These are phyloP conservation scores for Cotesia glomerata DNA, from an alignment of 1,140 invertebrate species.

Conservation along the genomic window DNA sequence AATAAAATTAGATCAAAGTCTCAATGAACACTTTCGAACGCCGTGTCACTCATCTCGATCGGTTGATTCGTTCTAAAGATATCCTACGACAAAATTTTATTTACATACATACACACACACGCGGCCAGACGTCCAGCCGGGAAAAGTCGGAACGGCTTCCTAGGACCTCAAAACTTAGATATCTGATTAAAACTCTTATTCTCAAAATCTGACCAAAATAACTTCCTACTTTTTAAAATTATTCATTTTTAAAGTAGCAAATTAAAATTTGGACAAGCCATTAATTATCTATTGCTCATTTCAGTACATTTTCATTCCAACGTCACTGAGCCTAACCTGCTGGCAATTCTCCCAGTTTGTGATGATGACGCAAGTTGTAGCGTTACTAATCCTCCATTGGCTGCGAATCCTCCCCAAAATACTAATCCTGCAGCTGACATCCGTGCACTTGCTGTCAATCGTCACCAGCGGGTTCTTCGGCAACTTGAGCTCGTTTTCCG, in stretches of 20 bases:
- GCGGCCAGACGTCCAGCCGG: no score
- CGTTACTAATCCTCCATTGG: constrained; percentile 71
- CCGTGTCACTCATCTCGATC: no score
- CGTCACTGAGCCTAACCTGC: constrained; percentile 65
- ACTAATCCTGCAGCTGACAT: constrained; percentile 58
- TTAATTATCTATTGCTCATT: constrained; percentile 33
- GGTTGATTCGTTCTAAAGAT: no score
- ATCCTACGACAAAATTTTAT: no score
- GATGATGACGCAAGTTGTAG: constrained; percentile 72
- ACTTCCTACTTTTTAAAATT: constrained; percentile 10
- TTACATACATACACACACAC: no score
- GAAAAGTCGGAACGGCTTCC: no score
- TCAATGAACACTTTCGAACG: no score
- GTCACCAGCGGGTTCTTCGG: constrained; percentile 53
- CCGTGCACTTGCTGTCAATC: constrained; percentile 70
- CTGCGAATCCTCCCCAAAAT: constrained; percentile 67
- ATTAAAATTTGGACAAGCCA: not conserved
- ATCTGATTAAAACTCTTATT: not conserved
- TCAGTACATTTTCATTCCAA: constrained; percentile 48
- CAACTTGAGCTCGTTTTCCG: constrained; percentile 73
- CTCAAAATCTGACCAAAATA: not conserved
- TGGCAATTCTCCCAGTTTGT: constrained; percentile 85
- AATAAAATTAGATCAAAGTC: no score
- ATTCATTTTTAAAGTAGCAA: not conserved
- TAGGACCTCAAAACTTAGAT: no score